A percentile compares a stretch with the other conserved stretches of the same genome.
Conservation (phyloP, 64 coral and sea anemone genomes). For the Platygyra sinensis region DNA sequence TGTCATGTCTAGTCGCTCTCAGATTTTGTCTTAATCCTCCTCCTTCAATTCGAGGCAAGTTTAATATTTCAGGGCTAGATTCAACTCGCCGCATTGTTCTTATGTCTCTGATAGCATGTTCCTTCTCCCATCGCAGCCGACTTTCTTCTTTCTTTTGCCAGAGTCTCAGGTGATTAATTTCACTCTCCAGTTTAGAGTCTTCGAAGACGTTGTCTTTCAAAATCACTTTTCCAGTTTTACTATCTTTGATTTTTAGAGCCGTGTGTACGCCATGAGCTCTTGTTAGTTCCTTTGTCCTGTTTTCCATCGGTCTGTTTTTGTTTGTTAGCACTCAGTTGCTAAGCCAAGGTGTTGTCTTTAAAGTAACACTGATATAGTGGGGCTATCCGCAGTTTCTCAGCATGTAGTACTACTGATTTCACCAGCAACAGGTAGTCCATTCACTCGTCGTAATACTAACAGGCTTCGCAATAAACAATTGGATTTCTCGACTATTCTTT, state of each 20-base stretch:
- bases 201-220: constrained; percentile 32
- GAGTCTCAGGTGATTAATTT: not conserved
- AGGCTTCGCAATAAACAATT: not conserved
- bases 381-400: not conserved
- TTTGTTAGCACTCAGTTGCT: not conserved
- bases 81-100: not conserved
- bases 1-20: not conserved
- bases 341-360: not conserved
- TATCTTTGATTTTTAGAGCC: constrained; percentile 16
- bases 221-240: constrained; percentile 18
- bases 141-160: constrained; percentile 1
- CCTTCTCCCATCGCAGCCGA: constrained; percentile 18
- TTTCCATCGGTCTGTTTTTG: not conserved
- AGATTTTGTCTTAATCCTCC: not conserved
- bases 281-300: not conserved
- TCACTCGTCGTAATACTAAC: not conserved
- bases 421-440: not conserved
- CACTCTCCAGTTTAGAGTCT: constrained; percentile 5
- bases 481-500: not conserved
- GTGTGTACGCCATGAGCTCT: not conserved
- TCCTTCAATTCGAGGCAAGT: not conserved
- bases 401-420: not conserved
- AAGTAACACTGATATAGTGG: not conserved
- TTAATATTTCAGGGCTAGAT: not conserved
- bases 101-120: constrained; percentile 1